phyloP scores from a whole-genome alignment of 2,797 vertebrate genomes.

The Epinephelus malabaricus region DNA sequence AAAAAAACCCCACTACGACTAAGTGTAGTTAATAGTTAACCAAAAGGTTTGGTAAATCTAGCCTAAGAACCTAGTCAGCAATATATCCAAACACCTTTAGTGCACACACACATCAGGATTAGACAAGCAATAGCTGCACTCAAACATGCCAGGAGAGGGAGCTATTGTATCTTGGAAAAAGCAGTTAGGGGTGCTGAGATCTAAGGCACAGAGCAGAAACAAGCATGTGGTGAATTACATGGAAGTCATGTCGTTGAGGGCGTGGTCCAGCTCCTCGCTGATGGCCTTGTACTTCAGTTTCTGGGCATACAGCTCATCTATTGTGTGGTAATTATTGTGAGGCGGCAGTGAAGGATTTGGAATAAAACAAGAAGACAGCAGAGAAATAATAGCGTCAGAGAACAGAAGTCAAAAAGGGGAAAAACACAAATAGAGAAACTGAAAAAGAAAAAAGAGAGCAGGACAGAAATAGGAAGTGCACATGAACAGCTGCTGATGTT shows the following conservation, averaged over 20 bases:
- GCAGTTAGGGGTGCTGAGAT: constrained; percentile 21
- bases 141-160: constrained; percentile 72
- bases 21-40: constrained; percentile 3
- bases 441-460: constrained; percentile 21
- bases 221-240: constrained; percentile 91
- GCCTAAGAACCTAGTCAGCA: background rate
- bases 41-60: background rate
- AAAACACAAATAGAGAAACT: constrained; percentile 48
- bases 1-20: background rate
- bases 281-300: constrained; percentile 99
- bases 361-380: constrained; percentile 41
- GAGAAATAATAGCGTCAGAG: constrained; percentile 44
- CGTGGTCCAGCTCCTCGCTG: constrained; percentile 99
- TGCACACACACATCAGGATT: constrained; percentile 13
- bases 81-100: background rate
- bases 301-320: constrained; percentile 98
- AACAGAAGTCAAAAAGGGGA: constrained; percentile 40
- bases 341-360: constrained; percentile 41
- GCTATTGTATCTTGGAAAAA: constrained; percentile 30
- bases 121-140: constrained; percentile 37
- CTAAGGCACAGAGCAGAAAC: constrained; percentile 55
- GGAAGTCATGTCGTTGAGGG: constrained; percentile 99
- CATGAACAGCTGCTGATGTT: constrained; percentile 71
- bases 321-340: constrained; percentile 72
- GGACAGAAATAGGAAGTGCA: constrained; percentile 71